These are phyloP conservation scores for Dexiosoma caninum DNA, from an alignment of 2,888 invertebrate species.

Conservation along the genomic window DNA sequence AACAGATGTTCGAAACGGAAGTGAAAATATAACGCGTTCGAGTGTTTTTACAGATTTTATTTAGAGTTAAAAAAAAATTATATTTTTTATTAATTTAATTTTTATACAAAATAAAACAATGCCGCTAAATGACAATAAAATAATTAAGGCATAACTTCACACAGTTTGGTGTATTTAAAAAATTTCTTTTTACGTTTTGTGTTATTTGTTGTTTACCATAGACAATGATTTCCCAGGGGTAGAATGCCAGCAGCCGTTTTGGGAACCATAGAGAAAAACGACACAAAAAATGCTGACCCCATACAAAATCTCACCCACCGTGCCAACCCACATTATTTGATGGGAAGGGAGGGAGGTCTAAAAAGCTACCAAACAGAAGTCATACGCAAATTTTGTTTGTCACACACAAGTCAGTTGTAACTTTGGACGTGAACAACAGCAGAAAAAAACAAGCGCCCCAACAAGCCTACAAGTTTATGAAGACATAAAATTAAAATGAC, in stretches of 20 bases:
- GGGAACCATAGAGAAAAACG: slow-evolving; percentile 59
- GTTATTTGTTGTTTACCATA: slow-evolving; percentile 59
- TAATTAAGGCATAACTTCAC: slow-evolving; percentile 65
- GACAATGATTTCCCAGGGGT: slow-evolving; percentile 64
- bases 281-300: slow-evolving; percentile 54
- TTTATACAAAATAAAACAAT: slow-evolving; percentile 65
- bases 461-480: not conserved
- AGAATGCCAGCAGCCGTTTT: slow-evolving; percentile 62
- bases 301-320: slow-evolving; percentile 57
- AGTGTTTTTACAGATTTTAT: slow-evolving; percentile 46
- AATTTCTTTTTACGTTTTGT: slow-evolving; percentile 35
- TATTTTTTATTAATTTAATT: slow-evolving; percentile 58
- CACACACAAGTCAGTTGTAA: slow-evolving; percentile 55
- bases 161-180: slow-evolving; percentile 55
- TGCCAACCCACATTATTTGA: slow-evolving; percentile 35
- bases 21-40: slow-evolving; percentile 22
- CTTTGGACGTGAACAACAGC: slow-evolving; percentile 26
- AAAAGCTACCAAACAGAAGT: not conserved
- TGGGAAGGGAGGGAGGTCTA: slow-evolving; percentile 5
- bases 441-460: slow-evolving; percentile 3
- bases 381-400: slow-evolving; percentile 50
- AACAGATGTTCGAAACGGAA: slow-evolving; percentile 58
- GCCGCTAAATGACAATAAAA: slow-evolving; percentile 64
- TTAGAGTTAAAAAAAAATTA: slow-evolving; percentile 64
- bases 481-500: slow-evolving; percentile 26